A percentile compares a stretch with the other conserved stretches of the same genome.
phyloP scores from a whole-genome alignment of 2,113 vertebrate species.

The Rhabdomys dilectus region DNA sequence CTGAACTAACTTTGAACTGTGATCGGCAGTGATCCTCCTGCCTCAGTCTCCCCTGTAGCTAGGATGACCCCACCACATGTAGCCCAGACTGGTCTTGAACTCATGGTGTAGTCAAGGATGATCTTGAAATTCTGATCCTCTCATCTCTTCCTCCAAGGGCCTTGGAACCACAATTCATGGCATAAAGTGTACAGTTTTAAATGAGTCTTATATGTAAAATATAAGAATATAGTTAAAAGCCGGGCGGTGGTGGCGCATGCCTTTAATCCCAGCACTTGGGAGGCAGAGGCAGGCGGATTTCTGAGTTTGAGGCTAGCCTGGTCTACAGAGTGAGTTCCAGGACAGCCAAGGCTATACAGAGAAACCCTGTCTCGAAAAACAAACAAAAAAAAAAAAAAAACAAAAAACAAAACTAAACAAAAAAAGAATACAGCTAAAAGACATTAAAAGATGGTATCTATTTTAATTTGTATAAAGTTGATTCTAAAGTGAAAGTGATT shows the following conservation, averaged over 20 bases:
- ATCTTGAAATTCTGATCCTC: background rate
- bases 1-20: background rate
- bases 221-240: background rate
- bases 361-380: too few relatives aligned
- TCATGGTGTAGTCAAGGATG: background rate
- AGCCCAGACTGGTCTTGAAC: background rate
- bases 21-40: background rate
- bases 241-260: too few relatives aligned
- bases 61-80: background rate
- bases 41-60: background rate
- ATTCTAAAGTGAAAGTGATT: background rate
- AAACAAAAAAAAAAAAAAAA: background rate
- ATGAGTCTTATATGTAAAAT: background rate
- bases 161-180: background rate
- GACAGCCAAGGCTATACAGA: too few relatives aligned
- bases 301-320: too few relatives aligned
- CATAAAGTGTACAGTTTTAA: background rate
- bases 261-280: too few relatives aligned
- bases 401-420: too few relatives aligned
- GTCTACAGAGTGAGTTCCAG: too few relatives aligned
- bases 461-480: background rate
- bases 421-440: background rate
- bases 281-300: too few relatives aligned
- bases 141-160: background rate
- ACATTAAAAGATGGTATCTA: background rate